phyloP scores from a whole-genome alignment of 1,140 invertebrate genomes.

The Agraylea sexmaculata region DNA sequence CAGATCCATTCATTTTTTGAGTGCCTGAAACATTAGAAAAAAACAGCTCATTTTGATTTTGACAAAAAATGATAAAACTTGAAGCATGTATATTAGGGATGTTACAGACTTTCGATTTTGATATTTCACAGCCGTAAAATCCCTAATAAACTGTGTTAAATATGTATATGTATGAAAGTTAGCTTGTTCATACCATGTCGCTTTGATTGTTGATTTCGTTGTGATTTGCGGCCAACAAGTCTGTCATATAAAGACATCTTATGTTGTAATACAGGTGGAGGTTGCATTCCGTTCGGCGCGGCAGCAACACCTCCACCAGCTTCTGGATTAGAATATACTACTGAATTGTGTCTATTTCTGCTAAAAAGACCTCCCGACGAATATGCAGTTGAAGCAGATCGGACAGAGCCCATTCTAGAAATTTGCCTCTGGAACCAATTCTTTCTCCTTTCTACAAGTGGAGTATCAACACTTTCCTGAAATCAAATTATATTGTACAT shows the following conservation, averaged over 20 bases:
- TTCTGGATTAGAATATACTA: constrained; percentile 69
- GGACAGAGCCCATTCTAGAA: constrained; percentile 66
- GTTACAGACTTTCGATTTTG: too few relatives aligned
- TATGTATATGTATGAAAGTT: not conserved
- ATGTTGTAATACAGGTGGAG: constrained; percentile 35
- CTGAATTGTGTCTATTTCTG: constrained; percentile 53
- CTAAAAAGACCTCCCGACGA: constrained; percentile 67
- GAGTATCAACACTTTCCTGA: constrained; percentile 79
- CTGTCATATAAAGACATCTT: constrained; percentile 74
- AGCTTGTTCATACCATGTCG: constrained; percentile 49
- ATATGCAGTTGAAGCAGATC: constrained; percentile 71
- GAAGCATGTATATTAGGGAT: too few relatives aligned
- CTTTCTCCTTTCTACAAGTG: constrained; percentile 68
- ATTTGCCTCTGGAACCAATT: constrained; percentile 78
- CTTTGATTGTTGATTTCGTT: constrained; percentile 50
- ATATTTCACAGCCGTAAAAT: too few relatives aligned
- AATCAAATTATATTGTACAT: constrained; percentile 12
- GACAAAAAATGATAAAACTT: constrained; percentile 2
- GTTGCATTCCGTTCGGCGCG: constrained; percentile 28
- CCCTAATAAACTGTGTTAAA: too few relatives aligned
- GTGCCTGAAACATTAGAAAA: constrained; percentile 33
- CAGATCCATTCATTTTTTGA: constrained; percentile 54
- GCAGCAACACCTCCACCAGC: constrained; percentile 35
- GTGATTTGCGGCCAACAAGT: constrained; percentile 65
- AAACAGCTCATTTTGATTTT: not conserved